phyloP scores from a whole-genome alignment of 2,888 invertebrate species.

The Stenodera caucasica region DNA sequence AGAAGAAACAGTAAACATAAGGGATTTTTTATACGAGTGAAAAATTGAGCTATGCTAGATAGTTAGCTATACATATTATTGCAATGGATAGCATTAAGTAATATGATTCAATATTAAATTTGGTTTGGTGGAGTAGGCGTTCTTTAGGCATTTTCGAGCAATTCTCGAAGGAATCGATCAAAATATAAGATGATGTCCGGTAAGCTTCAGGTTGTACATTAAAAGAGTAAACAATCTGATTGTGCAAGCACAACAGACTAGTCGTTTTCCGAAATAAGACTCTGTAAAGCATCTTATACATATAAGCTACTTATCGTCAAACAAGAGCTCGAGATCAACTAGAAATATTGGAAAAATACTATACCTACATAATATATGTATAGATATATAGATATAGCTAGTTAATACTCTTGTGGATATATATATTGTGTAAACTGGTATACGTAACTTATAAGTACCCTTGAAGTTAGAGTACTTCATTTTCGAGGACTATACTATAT shows the following conservation, averaged over 20 bases:
- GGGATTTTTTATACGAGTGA: slow-evolving; percentile 12
- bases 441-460: neutral
- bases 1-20: slow-evolving; percentile 6
- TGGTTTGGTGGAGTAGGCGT: slow-evolving; percentile 24
- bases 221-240: slow-evolving; percentile 31
- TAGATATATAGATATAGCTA: too few relatives aligned
- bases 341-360: neutral
- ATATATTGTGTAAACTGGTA: neutral
- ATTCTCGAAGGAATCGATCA: slow-evolving; percentile 31
- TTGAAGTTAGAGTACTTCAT: neutral
- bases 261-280: neutral
- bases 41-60: too few relatives aligned
- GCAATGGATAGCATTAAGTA: slow-evolving; percentile 21
- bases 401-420: neutral
- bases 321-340: neutral
- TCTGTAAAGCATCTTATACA: neutral
- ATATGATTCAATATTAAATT: slow-evolving; percentile 25
- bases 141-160: slow-evolving; percentile 18
- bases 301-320: neutral
- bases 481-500: neutral
- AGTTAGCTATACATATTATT: too few relatives aligned
- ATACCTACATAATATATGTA: too few relatives aligned
- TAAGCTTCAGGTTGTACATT: slow-evolving; percentile 25
- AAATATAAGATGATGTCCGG: slow-evolving; percentile 36
- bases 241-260: slow-evolving; percentile 23